Evolutionary conservation across 2,797 vertebrate genomes (phyloP).

Genomic region (Pangasius krempfi): DNA sequence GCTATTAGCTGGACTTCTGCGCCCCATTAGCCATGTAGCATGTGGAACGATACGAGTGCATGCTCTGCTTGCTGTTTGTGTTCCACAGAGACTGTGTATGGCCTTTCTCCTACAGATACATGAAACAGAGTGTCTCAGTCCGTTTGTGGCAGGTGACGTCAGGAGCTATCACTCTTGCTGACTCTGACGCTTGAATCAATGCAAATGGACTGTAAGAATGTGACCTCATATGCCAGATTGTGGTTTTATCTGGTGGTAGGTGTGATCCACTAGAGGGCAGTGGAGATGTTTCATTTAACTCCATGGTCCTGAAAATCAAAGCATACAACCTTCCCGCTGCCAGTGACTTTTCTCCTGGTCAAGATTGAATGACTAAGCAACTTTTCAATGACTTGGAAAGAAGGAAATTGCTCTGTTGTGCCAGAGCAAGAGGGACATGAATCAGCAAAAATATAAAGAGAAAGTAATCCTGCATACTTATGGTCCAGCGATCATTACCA

Average conservation of each 20-base stretch:
- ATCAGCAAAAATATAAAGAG: neutral
- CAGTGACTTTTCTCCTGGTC: conserved; percentile 8
- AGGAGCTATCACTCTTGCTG: neutral
- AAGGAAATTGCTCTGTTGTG: conserved; percentile 13
- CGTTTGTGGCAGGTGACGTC: neutral
- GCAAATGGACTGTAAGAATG: conserved; percentile 11
- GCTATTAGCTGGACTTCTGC: conserved; percentile 56
- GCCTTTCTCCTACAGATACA: neutral
- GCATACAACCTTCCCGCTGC: neutral
- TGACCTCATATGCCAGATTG: neutral
- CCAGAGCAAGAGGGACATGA: neutral
- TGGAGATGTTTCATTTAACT: conserved; percentile 36
- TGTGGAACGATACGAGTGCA: conserved; percentile 51
- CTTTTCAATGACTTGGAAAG: neutral
- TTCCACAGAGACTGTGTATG: conserved; percentile 38
- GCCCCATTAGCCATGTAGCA: conserved; percentile 58
- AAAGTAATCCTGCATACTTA: neutral
- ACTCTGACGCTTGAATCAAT: neutral
- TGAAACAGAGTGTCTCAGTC: neutral
- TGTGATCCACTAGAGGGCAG: conserved; percentile 58
- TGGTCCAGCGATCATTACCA: neutral
- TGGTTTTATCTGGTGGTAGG: neutral
- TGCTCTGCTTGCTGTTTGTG: conserved; percentile 43
- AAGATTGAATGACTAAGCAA: conserved; percentile 31
- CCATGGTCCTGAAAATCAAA: neutral